Evolutionary conservation across 1,140 invertebrate genomes (phyloP).

Genomic region (Rhagoletis pomonella): DNA sequence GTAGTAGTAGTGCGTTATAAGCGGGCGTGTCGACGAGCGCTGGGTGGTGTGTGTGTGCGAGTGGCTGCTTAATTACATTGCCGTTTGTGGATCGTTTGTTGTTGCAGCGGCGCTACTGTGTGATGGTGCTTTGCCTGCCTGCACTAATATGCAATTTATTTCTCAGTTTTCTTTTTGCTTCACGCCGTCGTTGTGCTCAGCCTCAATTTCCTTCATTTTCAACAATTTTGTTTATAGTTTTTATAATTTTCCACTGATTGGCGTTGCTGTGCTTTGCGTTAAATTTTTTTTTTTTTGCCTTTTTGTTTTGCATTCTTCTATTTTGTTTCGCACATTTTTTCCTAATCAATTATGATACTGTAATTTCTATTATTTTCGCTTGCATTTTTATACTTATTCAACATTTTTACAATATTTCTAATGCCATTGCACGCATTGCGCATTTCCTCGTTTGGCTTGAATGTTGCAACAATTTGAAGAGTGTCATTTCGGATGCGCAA

Average conservation of each 20-base stretch:
- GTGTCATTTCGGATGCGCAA: conserved; percentile 22
- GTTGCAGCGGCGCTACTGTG: not conserved
- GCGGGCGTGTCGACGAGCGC: not conserved
- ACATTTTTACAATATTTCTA: conserved; percentile 18
- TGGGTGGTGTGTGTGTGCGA: conserved; percentile 45
- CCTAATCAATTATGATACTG: conserved; percentile 10
- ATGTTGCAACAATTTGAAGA: conserved; percentile 27
- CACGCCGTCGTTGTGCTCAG: not conserved
- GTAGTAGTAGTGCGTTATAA: no score
- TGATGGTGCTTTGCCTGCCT: not conserved
- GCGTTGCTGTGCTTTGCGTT: no score
- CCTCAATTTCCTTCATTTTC: not conserved
- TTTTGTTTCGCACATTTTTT: conserved; percentile 21
- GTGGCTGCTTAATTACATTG: not conserved
- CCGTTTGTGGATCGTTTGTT: not conserved
- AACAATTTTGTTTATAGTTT: conserved; percentile 3
- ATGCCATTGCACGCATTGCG: conserved; percentile 10
- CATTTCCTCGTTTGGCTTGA: conserved; percentile 19
- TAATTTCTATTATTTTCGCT: not conserved
- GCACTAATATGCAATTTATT: not conserved
- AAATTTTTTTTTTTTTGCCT: no score
- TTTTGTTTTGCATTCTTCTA: not conserved
- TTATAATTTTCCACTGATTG: not conserved
- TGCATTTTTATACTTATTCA: not conserved
- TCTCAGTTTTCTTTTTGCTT: conserved; percentile 10